Evolutionary conservation across 2,113 vertebrate genomes (phyloP), one percentile per base, ranked within the genome.

Genomic region (Paralichthys olivaceus): DNA sequence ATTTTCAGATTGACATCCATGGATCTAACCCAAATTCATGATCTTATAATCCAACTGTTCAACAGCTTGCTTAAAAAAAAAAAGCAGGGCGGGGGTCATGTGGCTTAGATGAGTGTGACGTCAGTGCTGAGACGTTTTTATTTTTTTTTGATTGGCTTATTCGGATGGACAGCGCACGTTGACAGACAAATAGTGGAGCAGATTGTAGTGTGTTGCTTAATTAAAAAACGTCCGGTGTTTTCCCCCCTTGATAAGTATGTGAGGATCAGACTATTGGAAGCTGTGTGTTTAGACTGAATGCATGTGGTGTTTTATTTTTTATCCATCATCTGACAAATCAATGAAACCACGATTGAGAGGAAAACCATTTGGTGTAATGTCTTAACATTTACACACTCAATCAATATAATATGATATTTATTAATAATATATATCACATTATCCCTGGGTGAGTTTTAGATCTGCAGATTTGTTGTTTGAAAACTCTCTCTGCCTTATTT

Each of bases 31-130:
- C 82, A 92, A 82, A 91, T 91, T 88, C 72, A 37, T 89, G 88
- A 89, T 87, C 66, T 90, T 88, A 88, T 91, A 93, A 92, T 93
- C 91, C 89, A 91, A 84, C 87, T 87, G 83, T 91, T 89, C 45
- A 43, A 13, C 79, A 79, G 74, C 69, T 83, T 64, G 77, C 70
- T 60, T 67, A 64, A 22, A 81, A 75, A 78, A 47, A 47, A 47
- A 17, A 15, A 40, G 37, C 12, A 9, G 37, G 12, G 12, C 12
- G 11, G 37, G 37, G 37, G 37, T 22, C 49, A 53, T n/a, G 20
- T 53, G 20, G 49, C 49, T 53, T 53, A 53, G 57, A 29, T 32
- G 56, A 53, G 6, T 63, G 2, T 83, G 86, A 86, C 56, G 61
- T 90, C 72, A 69, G 29, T 1, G 25, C 43, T 13, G 49, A 56